Conservation (phyloP, 2,797 vertebrate genomes). For the Xyrichtys novacula region DNA sequence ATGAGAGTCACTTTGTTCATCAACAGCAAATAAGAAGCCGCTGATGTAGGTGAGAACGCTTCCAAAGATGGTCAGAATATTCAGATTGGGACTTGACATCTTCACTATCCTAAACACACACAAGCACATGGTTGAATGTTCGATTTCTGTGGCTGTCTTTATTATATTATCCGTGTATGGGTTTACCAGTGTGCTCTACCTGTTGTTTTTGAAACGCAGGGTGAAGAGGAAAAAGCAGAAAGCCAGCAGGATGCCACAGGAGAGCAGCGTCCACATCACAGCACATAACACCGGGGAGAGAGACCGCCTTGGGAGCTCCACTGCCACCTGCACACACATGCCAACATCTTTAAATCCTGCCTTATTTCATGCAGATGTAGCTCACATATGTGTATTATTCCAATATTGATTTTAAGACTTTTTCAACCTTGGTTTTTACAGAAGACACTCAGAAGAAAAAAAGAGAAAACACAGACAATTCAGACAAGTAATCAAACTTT, state of each 20-base stretch:
- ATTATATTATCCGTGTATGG: not conserved
- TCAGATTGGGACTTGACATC: slow-evolving; percentile 99
- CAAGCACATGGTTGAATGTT: not conserved
- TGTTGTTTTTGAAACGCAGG: slow-evolving; percentile 94
- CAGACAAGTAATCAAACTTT: slow-evolving; percentile 41
- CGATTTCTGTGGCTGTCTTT: not conserved
- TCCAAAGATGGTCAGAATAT: slow-evolving; percentile 92
- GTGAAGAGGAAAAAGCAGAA: slow-evolving; percentile 93
- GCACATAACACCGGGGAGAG: slow-evolving; percentile 88
- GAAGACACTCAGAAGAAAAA: not conserved
- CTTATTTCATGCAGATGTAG: not conserved
- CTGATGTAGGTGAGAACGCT: slow-evolving; percentile 93
- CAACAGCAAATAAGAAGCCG: slow-evolving; percentile 92
- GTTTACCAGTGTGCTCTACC: slow-evolving; percentile 77
- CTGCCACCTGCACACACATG: slow-evolving; percentile 70
- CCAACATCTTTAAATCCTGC: slow-evolving; percentile 30
- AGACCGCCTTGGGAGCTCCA: slow-evolving; percentile 65
- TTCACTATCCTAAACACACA: slow-evolving; percentile 92
- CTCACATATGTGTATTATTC: not conserved
- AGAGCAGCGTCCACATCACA: slow-evolving; percentile 91
- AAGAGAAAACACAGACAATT: slow-evolving; percentile 6
- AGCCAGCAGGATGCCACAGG: slow-evolving; percentile 89
- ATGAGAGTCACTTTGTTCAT: slow-evolving; percentile 75
- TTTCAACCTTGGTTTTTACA: no score
- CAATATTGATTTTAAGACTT: no score